Conservation (phyloP, 2,113 vertebrate genomes). For the Arizona elegans region DNA sequence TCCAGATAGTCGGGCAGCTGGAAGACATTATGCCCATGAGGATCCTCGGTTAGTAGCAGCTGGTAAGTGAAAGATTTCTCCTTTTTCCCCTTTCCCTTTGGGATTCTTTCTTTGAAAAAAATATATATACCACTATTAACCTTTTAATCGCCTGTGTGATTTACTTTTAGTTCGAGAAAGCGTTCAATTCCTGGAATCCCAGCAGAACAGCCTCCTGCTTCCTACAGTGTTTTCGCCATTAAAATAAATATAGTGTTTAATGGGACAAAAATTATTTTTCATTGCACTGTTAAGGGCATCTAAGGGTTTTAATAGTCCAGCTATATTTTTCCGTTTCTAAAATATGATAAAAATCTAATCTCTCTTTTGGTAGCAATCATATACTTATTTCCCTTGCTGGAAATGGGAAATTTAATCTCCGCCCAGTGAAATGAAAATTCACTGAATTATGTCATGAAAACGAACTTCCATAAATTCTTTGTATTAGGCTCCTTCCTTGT, state of each 20-base stretch:
- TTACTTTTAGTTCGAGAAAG: slow-evolving; percentile 80
- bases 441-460: not conserved
- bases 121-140: not conserved
- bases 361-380: not conserved
- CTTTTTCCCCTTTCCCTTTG: not conserved
- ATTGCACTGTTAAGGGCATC: not conserved
- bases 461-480: not conserved
- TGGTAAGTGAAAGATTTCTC: slow-evolving; percentile 72
- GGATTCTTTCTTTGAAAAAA: not conserved
- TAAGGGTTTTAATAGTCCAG: not conserved
- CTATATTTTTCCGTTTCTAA: not conserved
- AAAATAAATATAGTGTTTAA: slow-evolving; percentile 65
- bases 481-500: not conserved
- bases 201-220: slow-evolving; percentile 80
- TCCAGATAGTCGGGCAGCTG: slow-evolving; percentile 76
- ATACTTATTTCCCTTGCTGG: not conserved
- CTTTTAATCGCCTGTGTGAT: slow-evolving; percentile 25
- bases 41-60: slow-evolving; percentile 86
- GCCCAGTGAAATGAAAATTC: not conserved
- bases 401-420: not conserved
- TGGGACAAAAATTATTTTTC: not conserved
- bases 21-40: slow-evolving; percentile 78
- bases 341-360: not conserved
- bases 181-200: slow-evolving; percentile 77
- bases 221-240: slow-evolving; percentile 80